Evolutionary conservation across 2,888 invertebrate genomes (phyloP), one percentile per base, ranked within the genome.

Genomic region (Plagodis pulveraria): DNA sequence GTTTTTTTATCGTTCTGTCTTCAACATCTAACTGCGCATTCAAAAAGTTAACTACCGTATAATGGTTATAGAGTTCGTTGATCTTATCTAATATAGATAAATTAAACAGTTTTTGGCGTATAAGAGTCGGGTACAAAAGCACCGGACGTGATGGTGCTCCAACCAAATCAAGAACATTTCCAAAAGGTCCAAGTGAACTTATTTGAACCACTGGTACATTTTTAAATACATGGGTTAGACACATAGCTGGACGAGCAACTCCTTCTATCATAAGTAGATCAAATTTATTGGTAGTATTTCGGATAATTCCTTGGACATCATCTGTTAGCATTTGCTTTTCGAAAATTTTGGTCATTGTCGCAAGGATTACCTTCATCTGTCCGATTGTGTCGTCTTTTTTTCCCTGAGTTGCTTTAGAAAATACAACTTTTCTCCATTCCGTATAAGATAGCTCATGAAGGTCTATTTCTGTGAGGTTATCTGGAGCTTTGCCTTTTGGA

Each of bases 381-480:
- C 46, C 32, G 9, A 32, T 33, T 1, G 34, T 33, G n/a, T 57
- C 47, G 9, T 11, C 35, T 0, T 38, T 12, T 5, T 43, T 43
- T 35, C 43, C 51, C 5, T 12, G 8, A 2, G 42, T 57, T 0
- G 38, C 35, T 6, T 10, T 5, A 9, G 10, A 32, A 8, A 38
- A 8, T 0, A 57, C 10, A 0, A 4, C 7, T 33, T 57, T 36
- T 12, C 47, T 51, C 57, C 47, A 52, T 12, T 32, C 12, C 6
- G 34, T 32, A 22, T 81, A 81, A 0, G 80, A 77, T 0, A 73
- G 22, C 50, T 80, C 78, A 11, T 85, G 77, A 0, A 87, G 58
- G 49, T 87, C 80, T 4, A 93, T 87, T 75, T 93, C 90, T 6
- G 77, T 87, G 0, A 89, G 69, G 60, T 91, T 93, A 0, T 33